These are phyloP conservation scores for Turritopsis dohrnii DNA, from an alignment of 30 jellyfish, hydroid and myxozoan species.

Conservation along the genomic window DNA sequence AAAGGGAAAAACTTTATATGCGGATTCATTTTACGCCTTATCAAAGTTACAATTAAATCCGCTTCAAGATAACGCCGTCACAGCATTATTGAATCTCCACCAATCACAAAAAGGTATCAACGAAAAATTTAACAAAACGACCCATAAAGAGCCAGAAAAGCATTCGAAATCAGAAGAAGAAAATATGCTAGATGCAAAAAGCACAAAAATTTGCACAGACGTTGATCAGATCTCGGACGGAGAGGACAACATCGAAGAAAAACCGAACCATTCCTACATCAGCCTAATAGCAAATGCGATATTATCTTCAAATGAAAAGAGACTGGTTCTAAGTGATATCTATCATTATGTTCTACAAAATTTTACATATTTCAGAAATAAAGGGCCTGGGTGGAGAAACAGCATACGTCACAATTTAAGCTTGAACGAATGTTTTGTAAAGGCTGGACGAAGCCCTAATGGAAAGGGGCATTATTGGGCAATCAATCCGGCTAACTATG, in stretches of 20 bases:
- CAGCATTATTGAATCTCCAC: neutral
- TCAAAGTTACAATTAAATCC: neutral
- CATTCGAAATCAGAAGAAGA: neutral
- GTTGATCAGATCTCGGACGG: neutral
- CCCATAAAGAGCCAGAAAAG: neutral
- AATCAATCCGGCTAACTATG: conserved; percentile 35
- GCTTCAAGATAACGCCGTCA: neutral
- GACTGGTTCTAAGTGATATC: conserved; percentile 35
- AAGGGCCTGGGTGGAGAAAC: conserved; percentile 53
- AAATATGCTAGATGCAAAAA: neutral
- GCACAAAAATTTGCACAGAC: neutral
- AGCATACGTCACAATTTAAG: conserved; percentile 40
- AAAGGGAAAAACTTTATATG: neutral
- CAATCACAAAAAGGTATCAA: neutral
- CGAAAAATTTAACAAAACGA: neutral
- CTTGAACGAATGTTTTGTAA: conserved; percentile 37
- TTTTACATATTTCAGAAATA: conserved; percentile 13
- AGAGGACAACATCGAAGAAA: conserved; percentile 17
- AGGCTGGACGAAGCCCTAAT: conserved; percentile 52
- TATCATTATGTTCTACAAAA: conserved; percentile 19
- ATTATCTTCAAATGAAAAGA: conserved; percentile 30
- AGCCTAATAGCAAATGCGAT: conserved; percentile 42
- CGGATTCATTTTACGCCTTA: neutral
- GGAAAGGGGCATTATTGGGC: conserved; percentile 54
- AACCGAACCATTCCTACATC: conserved; percentile 40